Percentiles rank a stretch among this genome's conserved stretches.
phyloP scores from a whole-genome alignment of 2,113 vertebrate species.

The Prochilodus magdalenae region DNA sequence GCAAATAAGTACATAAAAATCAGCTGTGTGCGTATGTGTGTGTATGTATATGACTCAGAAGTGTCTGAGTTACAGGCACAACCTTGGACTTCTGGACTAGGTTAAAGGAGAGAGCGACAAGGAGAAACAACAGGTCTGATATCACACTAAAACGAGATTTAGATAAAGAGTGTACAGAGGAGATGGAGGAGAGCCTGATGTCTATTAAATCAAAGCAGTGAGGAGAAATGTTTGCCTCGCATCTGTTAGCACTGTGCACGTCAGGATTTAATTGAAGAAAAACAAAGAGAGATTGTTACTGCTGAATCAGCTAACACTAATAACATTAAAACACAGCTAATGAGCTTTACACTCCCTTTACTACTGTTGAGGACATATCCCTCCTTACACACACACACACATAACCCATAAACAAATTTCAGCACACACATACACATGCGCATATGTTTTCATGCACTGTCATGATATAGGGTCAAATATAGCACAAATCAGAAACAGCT shows the following conservation, averaged over 20 bases:
- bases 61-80: constrained; percentile 39
- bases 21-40: not conserved
- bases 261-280: constrained; percentile 78
- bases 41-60: not conserved
- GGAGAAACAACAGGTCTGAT: constrained; percentile 41
- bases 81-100: constrained; percentile 33
- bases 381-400: constrained; percentile 38
- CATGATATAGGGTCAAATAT: too few species aligned
- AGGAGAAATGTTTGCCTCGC: constrained; percentile 63
- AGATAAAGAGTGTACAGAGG: constrained; percentile 36
- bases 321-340: constrained; percentile 34
- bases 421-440: too few species aligned
- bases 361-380: constrained; percentile 10
- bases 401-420: constrained; percentile 26
- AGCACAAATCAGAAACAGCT: too few species aligned
- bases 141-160: constrained; percentile 19
- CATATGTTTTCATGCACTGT: too few species aligned
- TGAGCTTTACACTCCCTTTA: constrained; percentile 54
- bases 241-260: constrained; percentile 34
- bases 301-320: constrained; percentile 66
- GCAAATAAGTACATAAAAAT: too few species aligned
- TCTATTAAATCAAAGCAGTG: constrained; percentile 46
- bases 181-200: constrained; percentile 49
- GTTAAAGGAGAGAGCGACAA: constrained; percentile 28
- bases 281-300: constrained; percentile 74